These are phyloP conservation scores for Sus cebifrons DNA, from an alignment of 2,797 vertebrate genomes.

Conservation along the genomic window DNA sequence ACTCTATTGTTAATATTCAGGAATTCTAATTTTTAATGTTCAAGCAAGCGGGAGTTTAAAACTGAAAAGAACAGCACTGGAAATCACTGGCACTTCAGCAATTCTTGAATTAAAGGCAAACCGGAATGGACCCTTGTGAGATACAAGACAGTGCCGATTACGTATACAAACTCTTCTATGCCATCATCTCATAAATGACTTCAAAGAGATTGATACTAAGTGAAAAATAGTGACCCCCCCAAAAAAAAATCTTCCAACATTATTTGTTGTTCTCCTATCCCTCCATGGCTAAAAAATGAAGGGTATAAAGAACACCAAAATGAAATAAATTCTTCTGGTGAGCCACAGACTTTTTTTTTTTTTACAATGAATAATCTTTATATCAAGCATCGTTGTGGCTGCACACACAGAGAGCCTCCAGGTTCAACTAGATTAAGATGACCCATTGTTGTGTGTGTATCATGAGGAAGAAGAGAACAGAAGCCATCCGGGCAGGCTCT, in stretches of 20 bases:
- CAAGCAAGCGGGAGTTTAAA: not conserved
- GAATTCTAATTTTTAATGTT: not conserved
- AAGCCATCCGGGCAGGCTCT: not conserved
- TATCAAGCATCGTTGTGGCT: not conserved
- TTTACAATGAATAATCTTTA: slow-evolving; percentile 16
- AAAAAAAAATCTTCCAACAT: not conserved
- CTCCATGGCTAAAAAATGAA: not conserved
- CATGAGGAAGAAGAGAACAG: not conserved
- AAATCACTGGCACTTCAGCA: not conserved
- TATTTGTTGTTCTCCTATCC: not conserved
- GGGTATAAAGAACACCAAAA: not conserved
- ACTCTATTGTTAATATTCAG: not conserved
- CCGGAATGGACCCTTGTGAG: not conserved
- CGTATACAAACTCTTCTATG: not conserved
- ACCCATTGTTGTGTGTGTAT: not conserved
- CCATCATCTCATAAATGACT: not conserved
- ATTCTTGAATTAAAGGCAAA: slow-evolving; percentile 30
- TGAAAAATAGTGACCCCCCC: not conserved
- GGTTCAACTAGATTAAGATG: not conserved
- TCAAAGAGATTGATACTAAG: not conserved
- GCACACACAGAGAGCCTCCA: not conserved
- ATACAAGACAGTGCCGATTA: not conserved
- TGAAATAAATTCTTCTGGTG: not conserved
- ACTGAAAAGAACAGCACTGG: not conserved
- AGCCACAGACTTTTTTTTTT: not conserved